Evolutionary conservation across 2,888 invertebrate genomes (phyloP).

Genomic region (Coleophora flavipennella): DNA sequence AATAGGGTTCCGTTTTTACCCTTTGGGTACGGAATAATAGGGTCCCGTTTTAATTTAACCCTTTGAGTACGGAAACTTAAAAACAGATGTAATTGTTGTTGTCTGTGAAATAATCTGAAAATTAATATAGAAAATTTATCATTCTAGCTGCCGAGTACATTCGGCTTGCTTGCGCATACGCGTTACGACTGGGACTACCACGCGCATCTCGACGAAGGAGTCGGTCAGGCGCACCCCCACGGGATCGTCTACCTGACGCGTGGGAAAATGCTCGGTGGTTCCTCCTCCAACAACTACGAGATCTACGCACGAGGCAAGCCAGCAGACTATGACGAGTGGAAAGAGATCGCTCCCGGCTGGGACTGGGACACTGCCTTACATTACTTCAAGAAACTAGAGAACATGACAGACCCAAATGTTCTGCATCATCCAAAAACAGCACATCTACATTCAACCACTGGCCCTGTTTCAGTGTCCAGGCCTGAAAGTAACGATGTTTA

Average conservation of each 20-base stretch:
- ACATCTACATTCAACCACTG: conserved; percentile 30
- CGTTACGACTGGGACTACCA: conserved; percentile 36
- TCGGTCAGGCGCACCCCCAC: conserved; percentile 26
- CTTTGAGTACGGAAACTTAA: too few species aligned
- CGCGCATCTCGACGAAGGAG: conserved; percentile 20
- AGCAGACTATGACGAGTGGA: conserved; percentile 37
- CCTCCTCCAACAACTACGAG: conserved; percentile 36
- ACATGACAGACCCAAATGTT: conserved; percentile 31
- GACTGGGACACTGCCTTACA: conserved; percentile 30
- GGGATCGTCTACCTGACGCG: conserved; percentile 20
- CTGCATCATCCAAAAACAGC: conserved; percentile 24
- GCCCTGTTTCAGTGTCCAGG: conserved; percentile 35
- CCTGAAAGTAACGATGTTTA: conserved; percentile 23
- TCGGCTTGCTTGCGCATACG: too few species aligned
- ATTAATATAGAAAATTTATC: too few species aligned
- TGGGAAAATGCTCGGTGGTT: conserved; percentile 40
- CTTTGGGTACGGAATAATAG: too few species aligned
- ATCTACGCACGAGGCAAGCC: conserved; percentile 36
- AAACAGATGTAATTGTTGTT: too few species aligned
- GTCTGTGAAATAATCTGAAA: too few species aligned
- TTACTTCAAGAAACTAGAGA: conserved; percentile 41
- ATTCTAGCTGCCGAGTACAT: too few species aligned
- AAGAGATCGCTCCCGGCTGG: conserved; percentile 33
- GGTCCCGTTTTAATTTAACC: too few species aligned
- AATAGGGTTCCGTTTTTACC: too few species aligned